A percentile compares a stretch with the other conserved stretches of the same genome.
Conservation (phyloP, 2,113 vertebrate species). For the Ursus arctos region DNA sequence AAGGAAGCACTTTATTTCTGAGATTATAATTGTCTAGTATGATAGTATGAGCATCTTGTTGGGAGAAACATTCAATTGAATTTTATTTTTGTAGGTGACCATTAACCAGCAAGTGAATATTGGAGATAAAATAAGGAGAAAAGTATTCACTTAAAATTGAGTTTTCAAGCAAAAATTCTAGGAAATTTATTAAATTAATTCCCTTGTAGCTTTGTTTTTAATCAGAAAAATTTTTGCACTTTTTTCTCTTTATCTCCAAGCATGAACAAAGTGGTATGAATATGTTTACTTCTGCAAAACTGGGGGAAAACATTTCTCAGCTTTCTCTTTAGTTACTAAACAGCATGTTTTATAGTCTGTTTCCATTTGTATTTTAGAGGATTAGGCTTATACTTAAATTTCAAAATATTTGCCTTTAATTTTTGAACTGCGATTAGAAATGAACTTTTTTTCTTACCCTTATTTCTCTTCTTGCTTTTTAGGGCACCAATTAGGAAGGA, state of each 20-base stretch:
- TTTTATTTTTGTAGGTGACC: neutral
- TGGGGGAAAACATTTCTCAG: neutral
- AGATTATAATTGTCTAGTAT: neutral
- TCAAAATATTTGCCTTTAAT: constrained; percentile 80
- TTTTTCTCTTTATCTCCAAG: neutral
- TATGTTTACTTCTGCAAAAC: constrained; percentile 61
- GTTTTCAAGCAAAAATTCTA: constrained; percentile 25
- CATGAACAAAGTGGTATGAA: neutral
- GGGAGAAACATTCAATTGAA: neutral
- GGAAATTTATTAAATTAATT: neutral
- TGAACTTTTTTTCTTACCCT: constrained; percentile 78
- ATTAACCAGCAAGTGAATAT: neutral
- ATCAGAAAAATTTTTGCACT: neutral
- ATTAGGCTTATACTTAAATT: constrained; percentile 71
- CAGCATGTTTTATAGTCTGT: neutral
- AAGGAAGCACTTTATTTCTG: neutral
- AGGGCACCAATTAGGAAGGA: constrained; percentile 85
- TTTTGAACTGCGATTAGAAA: constrained; percentile 86
- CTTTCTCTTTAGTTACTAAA: constrained; percentile 48
- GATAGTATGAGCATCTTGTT: neutral
- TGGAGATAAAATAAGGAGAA: constrained; percentile 25
- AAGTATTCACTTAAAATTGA: neutral
- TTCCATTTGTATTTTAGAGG: constrained; percentile 11
- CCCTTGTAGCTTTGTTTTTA: neutral
- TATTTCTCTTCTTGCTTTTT: constrained; percentile 78